These are phyloP conservation scores for Scaptomyza parva DNA, from an alignment of 2,888 invertebrate genomes.

Conservation along the genomic window DNA sequence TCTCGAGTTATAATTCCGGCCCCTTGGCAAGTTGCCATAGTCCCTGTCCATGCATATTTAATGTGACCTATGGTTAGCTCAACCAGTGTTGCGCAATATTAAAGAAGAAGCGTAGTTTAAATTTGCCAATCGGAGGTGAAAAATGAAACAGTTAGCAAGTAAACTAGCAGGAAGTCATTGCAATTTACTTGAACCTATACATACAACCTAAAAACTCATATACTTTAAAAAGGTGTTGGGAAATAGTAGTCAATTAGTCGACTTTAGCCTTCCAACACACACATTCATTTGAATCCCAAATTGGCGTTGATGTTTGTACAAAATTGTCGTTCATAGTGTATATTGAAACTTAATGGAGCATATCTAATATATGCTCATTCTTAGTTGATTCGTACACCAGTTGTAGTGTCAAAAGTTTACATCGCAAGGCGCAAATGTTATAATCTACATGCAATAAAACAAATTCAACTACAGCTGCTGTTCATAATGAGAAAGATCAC, in stretches of 20 bases:
- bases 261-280: constrained; percentile 15
- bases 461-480: too few species aligned
- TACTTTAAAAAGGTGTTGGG: constrained; percentile 33
- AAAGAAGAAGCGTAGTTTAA: neutral
- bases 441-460: too few species aligned
- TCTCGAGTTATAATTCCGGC: neutral
- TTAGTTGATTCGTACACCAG: too few species aligned
- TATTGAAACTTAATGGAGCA: constrained; percentile 46
- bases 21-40: constrained; percentile 1
- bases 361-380: constrained; percentile 3
- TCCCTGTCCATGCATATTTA: neutral
- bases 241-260: constrained; percentile 53
- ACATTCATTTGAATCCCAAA: neutral
- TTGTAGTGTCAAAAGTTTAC: too few species aligned
- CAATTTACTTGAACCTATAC: neutral
- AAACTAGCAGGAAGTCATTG: constrained; percentile 1
- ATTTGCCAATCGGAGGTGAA: constrained; percentile 17
- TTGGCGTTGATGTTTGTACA: neutral
- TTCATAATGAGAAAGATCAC: too few species aligned
- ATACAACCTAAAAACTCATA: neutral
- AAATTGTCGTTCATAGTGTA: constrained; percentile 1
- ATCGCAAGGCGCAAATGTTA: too few species aligned
- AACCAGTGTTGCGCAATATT: neutral
- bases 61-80: neutral
- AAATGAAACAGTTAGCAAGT: constrained; percentile 5